phyloP scores from a whole-genome alignment of 2,888 invertebrate genomes.

The Microplitis manilae region DNA sequence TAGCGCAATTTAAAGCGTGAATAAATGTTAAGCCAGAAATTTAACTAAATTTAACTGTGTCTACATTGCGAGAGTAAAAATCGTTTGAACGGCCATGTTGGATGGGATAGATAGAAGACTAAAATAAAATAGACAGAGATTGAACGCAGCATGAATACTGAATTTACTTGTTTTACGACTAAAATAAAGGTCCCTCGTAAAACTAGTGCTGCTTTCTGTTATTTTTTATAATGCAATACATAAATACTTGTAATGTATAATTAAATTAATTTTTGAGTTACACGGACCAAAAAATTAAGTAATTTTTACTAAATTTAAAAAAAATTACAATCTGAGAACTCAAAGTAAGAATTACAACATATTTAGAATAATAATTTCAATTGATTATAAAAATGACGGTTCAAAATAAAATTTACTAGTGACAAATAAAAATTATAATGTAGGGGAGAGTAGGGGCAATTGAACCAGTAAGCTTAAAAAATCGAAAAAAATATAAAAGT shows the following conservation, averaged over 20 bases:
- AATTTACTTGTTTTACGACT: slow-evolving; percentile 32
- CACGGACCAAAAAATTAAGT: background rate
- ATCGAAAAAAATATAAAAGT: no score
- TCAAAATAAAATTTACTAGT: no score
- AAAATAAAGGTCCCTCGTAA: slow-evolving; percentile 13
- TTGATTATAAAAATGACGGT: no score
- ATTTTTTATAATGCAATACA: background rate
- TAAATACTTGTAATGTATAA: background rate
- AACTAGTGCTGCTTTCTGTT: background rate
- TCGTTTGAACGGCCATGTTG: slow-evolving; percentile 30
- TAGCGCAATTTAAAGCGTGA: slow-evolving; percentile 20
- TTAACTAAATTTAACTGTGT: slow-evolving; percentile 26
- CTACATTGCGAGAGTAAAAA: slow-evolving; percentile 11
- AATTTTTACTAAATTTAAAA: background rate
- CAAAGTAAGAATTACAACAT: no score
- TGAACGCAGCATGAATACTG: slow-evolving; percentile 34
- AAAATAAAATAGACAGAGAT: slow-evolving; percentile 31
- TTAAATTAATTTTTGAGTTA: background rate
- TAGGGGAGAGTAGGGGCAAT: no score
- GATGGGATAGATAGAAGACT: slow-evolving; percentile 6
- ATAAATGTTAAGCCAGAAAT: slow-evolving; percentile 33
- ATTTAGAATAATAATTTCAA: no score
- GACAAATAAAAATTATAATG: no score
- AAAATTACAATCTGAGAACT: background rate
- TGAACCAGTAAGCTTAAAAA: no score